Base-by-base conservation (phyloP, 2,797 vertebrate species). In the Gastrophryne carolinensis region DNA sequence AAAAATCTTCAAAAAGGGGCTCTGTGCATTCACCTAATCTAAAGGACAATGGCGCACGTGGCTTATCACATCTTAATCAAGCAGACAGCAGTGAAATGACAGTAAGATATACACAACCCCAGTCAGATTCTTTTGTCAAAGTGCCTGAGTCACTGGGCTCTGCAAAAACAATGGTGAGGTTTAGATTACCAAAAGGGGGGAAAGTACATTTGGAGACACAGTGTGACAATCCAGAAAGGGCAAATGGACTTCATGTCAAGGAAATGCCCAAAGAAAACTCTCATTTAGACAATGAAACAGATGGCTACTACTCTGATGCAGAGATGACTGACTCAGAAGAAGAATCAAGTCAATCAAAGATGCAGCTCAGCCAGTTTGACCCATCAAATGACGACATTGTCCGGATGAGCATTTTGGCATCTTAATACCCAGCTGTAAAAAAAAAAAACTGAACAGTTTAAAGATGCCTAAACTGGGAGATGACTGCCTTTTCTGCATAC, bases 231-330 rank as follows among this genome's bases (percentile, higher is more conserved):
- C 63, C 82, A 0, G 89, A 90, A 0, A 39, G 81, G 0, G n/a
- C 82, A n/a, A 77, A 83, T 5, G 82, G 80, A 81, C 86, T 81
- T 5, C 62, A 86, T 24, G 75, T 60, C 23, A 58, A 80, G 1
- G 62, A 86, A 68, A 73, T 80, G 65, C 82, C 86, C 3, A 91
- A 91, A 81, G 87, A 88, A 84, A 78, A 78, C 29, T 81, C 92
- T 49, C 81, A 84, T 47, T 91, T 93, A 73, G 92, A 94, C 12
- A 80, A 90, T 0, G 94, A 95, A 85, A 93, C 94, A 32, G 94
- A 97, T 24, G 93, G 95, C 63, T 98, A 96, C 88, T 98, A 94
- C 88, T 95, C 95, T 0, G 95, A 98, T 0, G 94, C 89, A 1
- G 95, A 98, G 87, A 95, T 95, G 90, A 97, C 94, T 54, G 93